Base-by-base conservation (phyloP, 2,797 vertebrate species). In the Hipposideros larvatus region DNA sequence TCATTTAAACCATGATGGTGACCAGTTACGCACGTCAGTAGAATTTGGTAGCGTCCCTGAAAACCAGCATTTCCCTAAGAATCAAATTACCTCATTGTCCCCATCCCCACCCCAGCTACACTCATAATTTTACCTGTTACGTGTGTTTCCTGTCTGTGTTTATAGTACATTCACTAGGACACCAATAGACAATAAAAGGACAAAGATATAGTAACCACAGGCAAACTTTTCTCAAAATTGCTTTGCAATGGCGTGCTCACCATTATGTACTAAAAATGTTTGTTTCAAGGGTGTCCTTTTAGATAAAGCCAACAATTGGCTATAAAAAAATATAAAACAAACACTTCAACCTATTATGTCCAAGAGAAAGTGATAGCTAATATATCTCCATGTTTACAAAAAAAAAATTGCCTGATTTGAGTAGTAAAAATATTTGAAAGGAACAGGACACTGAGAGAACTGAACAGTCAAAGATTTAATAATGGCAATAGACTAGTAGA, bases 241-340 rank as follows among this genome's bases (percentile, higher is more conserved):
- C 7, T 80, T 91, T 46, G 70, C 4, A 41, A n/a, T 66, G 31
- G 48, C 79, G 61, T 78, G 16, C 34, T 88, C 68, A 51, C 51
- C 71, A 80, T 83, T 83, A 57, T 94, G 15, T 78, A 91, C 63
- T 95, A 15, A 87, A 83, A 94, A 78, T 92, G n/a, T 93, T 82
- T 97, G 68, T 95, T 94, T 90, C 28, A 28, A 80, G 46, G 46
- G 1, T 57, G 61, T 83, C 31, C 24, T 51, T 79, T 82, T 61
- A 94, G 43, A 89, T 79, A 91, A 90, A 84, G 71, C 95, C 73
- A 93, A 65, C 55, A 73, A 74, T 31, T 78, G 46, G 51, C 53
- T 90, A 73, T 75, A 82, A 94, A 75, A 75, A 82, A 85, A 74
- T 19, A 41, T 78, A 68, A 37, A 91, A 74, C 63, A 92, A 90